phyloP scores from a whole-genome alignment of 1,140 invertebrate species.

The Drosophila sp. region DNA sequence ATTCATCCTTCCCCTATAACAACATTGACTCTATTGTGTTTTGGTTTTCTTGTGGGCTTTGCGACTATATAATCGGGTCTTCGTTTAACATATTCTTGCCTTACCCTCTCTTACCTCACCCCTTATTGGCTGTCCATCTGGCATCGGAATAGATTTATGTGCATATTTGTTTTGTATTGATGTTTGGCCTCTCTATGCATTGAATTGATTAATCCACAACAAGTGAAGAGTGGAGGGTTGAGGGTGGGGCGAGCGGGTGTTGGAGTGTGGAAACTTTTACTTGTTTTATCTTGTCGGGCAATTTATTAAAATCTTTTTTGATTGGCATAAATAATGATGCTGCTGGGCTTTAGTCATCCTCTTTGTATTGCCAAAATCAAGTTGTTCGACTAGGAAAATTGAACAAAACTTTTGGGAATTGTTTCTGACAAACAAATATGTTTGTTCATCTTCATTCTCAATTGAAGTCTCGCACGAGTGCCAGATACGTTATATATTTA shows the following conservation, averaged over 20 bases:
- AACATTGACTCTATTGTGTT: background rate
- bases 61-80: constrained; percentile 4
- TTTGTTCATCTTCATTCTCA: background rate
- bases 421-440: constrained; percentile 1
- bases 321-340: constrained; percentile 74
- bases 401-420: background rate
- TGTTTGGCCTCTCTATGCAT: constrained; percentile 12
- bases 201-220: constrained; percentile 72
- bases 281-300: constrained; percentile 40
- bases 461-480: constrained; percentile 6
- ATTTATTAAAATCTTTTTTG: constrained; percentile 74
- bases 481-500: background rate
- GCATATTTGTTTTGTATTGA: constrained; percentile 68
- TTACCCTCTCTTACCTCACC: too few species aligned
- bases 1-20: constrained; percentile 4
- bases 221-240: background rate
- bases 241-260: background rate
- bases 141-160: constrained; percentile 55
- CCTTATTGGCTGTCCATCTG: constrained; percentile 17
- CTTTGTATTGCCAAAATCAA: constrained; percentile 44
- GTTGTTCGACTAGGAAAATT: constrained; percentile 29
- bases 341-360: constrained; percentile 17
- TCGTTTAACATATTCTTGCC: background rate
- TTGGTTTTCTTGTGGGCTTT: background rate
- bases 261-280: constrained; percentile 7